Evolutionary conservation across 2,113 vertebrate species (phyloP), one percentile per base, ranked within the genome.

Genomic region (Alethe diademata): DNA sequence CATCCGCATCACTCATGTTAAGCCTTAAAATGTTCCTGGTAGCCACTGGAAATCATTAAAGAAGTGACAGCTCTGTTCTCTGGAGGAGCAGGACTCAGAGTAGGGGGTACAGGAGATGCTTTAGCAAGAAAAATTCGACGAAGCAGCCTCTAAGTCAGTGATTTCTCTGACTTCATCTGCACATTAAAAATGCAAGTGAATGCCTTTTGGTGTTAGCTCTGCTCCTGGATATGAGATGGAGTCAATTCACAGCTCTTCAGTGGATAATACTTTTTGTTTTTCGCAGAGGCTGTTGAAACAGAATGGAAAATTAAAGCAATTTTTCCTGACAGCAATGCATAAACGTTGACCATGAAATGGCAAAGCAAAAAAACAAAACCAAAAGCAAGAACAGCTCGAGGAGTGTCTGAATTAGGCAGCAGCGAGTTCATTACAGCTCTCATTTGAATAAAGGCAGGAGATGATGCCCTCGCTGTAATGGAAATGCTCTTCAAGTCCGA

Each of bases 241-340:
- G 94, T 95, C 92, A 95, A 96, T 96, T 97, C 92, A 80, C 95
- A 93, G 90, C 78, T 95, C 93, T 95, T 95, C 85, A 73, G 90
- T 87, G 81, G 93, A 93, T 95, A 95, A 97, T 95, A 87, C 93
- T 93, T 93, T 76, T 92, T 97, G 91, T 90, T 97, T 94, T 90
- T 87, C 64, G 42, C 92, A 58, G 78, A 71, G 93, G 62, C 58
- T 83, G 81, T 96, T 96, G 92, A 95, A 97, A 97, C 83, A 89
- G 96, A 96, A 97, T 95, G 88, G 94, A 93, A 96, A 96, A 96
- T 96, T 97, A 95, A 97, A 97, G 93, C 89, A 65, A 95, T 95
- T 95, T 95, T 95, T 95, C 83, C 94, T 94, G 96, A 90, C 89
- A 95, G 95, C 81, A 79, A 82, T 43, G 90, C 84, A 47, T 90